Base-by-base conservation (phyloP, 1,140 invertebrate genomes). In the Matsumurasca onukii region DNA sequence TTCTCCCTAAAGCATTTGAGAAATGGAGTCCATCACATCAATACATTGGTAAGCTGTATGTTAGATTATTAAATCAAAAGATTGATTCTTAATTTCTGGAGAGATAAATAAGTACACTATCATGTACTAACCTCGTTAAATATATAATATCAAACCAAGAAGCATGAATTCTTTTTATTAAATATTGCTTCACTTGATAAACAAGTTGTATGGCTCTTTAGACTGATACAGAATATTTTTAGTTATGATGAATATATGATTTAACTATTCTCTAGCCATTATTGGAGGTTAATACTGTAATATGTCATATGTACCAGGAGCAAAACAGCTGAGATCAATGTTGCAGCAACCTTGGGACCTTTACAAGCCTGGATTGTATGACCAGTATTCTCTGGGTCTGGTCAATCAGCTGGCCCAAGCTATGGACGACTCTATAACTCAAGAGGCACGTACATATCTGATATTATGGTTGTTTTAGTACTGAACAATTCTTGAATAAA, bases 401-500 rank as follows among this genome's bases (percentile, higher is more conserved):
- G 81, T 86, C 22, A 89, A 90, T 76, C 91, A 95, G 74, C 85
- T 86, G 3, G 86, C 90, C 0, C 90, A 94, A 69, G 88, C 86
- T 69, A 83, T 92, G 15, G 92, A 95, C 76, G 90, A 93, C 75
- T 93, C 91, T 75, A 90, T 95, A 31, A 89, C 86, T 0, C 83
- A 86, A 24, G 90, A 76, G 68, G 75, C 75, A 57, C 2, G 25
- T 22, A 52, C 5, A 39, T 39, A 39, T 9, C 34, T 9, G 34
- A 39, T 9, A 39, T 9, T 39, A 39, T 9, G n/a, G 17, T 39
- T 39, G 34, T 39, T 9, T 39, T 17, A 39, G 17, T 66, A 20
- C 15, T 55, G 52, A 5, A 66, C 25, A 20, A 66, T 49, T 55
- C 5, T 55, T n/a, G n/a, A n/a, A n/a, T n/a, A n/a, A n/a, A n/a